Evolutionary conservation across 1,140 invertebrate species (phyloP).

Genomic region (Bactericera cockerelli): DNA sequence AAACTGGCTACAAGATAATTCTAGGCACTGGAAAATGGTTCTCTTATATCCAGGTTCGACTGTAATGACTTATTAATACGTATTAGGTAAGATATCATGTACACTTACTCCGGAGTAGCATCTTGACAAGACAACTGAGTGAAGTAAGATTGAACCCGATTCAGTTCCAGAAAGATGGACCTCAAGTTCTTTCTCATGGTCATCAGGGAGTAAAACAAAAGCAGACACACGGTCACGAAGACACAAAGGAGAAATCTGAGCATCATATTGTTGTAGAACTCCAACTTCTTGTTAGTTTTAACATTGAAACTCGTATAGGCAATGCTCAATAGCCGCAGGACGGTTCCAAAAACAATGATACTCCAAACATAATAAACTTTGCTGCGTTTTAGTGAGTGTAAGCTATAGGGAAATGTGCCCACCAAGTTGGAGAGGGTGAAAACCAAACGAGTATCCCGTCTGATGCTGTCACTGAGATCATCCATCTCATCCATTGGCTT

Average conservation of each 20-base stretch:
- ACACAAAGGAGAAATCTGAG: background rate
- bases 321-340: background rate
- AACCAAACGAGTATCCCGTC: background rate
- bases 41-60: too few species aligned
- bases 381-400: background rate
- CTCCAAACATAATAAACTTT: background rate
- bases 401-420: background rate
- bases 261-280: background rate
- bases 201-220: background rate
- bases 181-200: background rate
- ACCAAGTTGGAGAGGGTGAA: background rate
- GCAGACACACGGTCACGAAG: background rate
- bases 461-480: background rate
- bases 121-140: background rate
- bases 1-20: too few species aligned
- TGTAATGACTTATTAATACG: too few species aligned
- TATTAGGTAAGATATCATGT: too few species aligned
- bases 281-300: background rate
- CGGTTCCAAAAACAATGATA: background rate
- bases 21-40: too few species aligned
- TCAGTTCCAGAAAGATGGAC: background rate
- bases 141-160: background rate
- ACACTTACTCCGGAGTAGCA: constrained; percentile 1
- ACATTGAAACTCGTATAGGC: background rate
- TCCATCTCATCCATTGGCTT: too few species aligned